Evolutionary conservation across 2,113 vertebrate genomes (phyloP), one percentile per base, ranked within the genome.

Genomic region (Muntiacus muntjak): DNA sequence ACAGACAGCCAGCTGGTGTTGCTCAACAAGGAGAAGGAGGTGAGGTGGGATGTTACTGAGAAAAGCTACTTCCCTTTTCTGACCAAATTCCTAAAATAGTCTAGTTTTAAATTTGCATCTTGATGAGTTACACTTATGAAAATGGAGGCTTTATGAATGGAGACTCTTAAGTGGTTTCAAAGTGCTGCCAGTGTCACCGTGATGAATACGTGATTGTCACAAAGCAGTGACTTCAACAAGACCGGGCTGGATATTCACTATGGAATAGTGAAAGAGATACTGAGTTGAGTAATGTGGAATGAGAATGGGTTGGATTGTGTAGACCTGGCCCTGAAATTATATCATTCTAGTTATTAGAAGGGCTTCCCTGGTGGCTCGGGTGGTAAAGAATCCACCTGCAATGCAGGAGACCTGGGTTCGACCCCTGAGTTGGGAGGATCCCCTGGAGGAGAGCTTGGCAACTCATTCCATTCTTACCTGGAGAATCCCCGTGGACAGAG

Each of bases 1-100:
- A 99, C 99, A 0, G 99, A 99, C 98, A 99, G 99, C 98, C 99
- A 99, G 98, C 99, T 99, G 88, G 99, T 99, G 96, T 99, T 99
- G 98, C 99, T 99, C 94, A 99, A 99, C 99, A 99, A 98, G 96
- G 99, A 99, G 74, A 99, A 99, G 36, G 99, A 99, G 99, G 99
- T 99, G 78, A 99, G 99, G 79, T 0, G 43, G 30, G 64, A 7
- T 26, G 10, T 50, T n/a, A 25, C 28, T 57, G 0, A 1, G n/a
- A n/a, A 47, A 50, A 12, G n/a, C 71, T 33, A 0, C 62, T 91
- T 96, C 54, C 64, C 16, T 76, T 93, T 94, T 82, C 7, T 71
- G 76, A 92, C 36, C 74, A 26, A 30, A 0, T 7, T 89, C 87
- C 57, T 79, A 11, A 88, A 95, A 91, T 0, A 5, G 50, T 1